Evolutionary conservation across 2,888 invertebrate species (phyloP).

Genomic region (Beris chalybata): DNA sequence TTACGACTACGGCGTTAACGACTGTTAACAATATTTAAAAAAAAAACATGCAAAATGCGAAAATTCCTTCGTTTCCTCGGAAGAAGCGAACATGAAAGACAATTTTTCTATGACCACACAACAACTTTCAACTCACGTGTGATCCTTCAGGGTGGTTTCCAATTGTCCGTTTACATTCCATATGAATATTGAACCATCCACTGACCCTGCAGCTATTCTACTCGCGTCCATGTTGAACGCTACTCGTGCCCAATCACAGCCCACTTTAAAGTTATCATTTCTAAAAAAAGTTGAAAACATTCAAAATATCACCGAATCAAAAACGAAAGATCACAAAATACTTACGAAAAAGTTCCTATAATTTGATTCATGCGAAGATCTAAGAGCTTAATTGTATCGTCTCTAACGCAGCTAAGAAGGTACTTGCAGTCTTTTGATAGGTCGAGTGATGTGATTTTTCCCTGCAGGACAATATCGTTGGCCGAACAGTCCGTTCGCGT

Average conservation of each 20-base stretch:
- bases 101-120: not conserved
- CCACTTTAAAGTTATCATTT: slow-evolving; percentile 92
- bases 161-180: slow-evolving; percentile 83
- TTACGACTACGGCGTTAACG: slow-evolving; percentile 33
- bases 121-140: slow-evolving; percentile 66
- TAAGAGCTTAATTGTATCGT: slow-evolving; percentile 91
- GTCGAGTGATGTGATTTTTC: slow-evolving; percentile 93
- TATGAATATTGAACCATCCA: slow-evolving; percentile 87
- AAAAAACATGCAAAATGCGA: not conserved
- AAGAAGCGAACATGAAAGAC: slow-evolving; percentile 12
- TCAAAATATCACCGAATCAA: not conserved
- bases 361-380: slow-evolving; percentile 95
- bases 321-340: slow-evolving; percentile 35
- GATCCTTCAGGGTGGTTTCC: slow-evolving; percentile 78
- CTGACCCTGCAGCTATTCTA: slow-evolving; percentile 87
- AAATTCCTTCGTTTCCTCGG: not conserved
- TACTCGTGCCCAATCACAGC: slow-evolving; percentile 92
- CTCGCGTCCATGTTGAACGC: slow-evolving; percentile 89
- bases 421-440: slow-evolving; percentile 88
- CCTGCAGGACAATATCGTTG: slow-evolving; percentile 86
- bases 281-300: slow-evolving; percentile 56
- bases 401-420: slow-evolving; percentile 89
- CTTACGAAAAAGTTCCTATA: slow-evolving; percentile 85
- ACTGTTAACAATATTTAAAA: slow-evolving; percentile 15
- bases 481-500: slow-evolving; percentile 81